Base-by-base conservation (phyloP, 1,140 invertebrate genomes). In the Sweltsa coloradensis region DNA sequence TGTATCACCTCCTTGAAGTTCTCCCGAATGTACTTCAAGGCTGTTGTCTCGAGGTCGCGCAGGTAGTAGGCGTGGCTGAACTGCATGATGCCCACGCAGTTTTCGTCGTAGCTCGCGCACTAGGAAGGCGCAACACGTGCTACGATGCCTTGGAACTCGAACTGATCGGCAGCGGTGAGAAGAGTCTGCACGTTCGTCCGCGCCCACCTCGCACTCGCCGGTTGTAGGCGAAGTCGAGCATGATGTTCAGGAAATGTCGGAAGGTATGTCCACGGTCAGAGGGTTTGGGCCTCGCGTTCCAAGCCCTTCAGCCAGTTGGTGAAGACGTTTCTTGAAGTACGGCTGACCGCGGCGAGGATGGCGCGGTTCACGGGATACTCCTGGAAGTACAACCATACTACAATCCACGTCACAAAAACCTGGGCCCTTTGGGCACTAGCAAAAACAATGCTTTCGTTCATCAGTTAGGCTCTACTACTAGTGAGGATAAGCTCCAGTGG, bases 21-120 rank as follows among this genome's bases (percentile, higher is more conserved):
- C 13, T 21, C 40, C 9, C 56, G 42, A 27, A 76, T 67, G 54
- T 65, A 76, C 49, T 64, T 54, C 53, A 67, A 68, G 25, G 67
- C 71, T 55, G 66, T 66, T 36, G 66, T 62, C 47, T 72, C 67
- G 43, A 79, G 56, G 34, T 75, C 68, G 47, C 63, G 66, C 60
- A 78, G 83, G 55, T 78, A 80, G 62, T 79, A 81, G 56, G 73
- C 70, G 48, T 69, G 69, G 13, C 81, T 80, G 60, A 86, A 85
- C 59, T 78, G 76, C 45, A 79, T 75, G 54, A 86, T 75, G 26
- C 71, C 73, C 26, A 81, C 66, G 60, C 76, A 79, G 57, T 80
- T 81, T 52, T 70, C 68, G 9, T 47, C 69, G 67, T 26, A 80
- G 49, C 57, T 76, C 57, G 45, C 66, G 54, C 54, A 68, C 51